Conservation (phyloP, 2,113 vertebrate species). For the Egretta garzetta region DNA sequence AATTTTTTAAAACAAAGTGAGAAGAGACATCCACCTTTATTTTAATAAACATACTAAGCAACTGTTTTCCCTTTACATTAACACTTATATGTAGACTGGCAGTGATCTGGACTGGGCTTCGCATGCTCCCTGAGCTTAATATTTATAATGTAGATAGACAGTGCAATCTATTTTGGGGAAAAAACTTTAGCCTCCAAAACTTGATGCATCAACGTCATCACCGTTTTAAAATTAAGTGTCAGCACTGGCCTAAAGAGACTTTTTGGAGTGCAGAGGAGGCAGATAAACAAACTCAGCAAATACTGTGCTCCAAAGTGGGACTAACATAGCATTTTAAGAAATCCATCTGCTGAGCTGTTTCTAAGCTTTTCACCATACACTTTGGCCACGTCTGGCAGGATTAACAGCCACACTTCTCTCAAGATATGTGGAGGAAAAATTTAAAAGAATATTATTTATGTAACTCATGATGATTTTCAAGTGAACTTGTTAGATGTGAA, state of each 20-base stretch:
- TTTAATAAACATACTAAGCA: background rate
- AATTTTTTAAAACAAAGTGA: background rate
- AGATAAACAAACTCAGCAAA: background rate
- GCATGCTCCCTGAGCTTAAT: background rate
- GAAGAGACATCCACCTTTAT: background rate
- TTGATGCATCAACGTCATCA: background rate
- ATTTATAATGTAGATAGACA: background rate
- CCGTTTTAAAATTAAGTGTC: background rate
- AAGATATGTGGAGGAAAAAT: rapidly evolving
- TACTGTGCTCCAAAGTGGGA: background rate
- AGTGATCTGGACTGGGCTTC: background rate
- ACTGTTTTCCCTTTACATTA: background rate
- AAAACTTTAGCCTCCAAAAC: background rate
- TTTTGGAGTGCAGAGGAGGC: background rate
- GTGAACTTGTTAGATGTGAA: background rate
- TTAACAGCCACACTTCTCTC: background rate
- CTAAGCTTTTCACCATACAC: background rate
- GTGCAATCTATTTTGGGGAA: background rate
- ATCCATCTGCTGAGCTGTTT: background rate
- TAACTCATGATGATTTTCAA: background rate
- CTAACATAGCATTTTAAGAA: background rate
- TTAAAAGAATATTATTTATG: background rate
- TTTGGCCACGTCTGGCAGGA: background rate
- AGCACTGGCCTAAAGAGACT: background rate
- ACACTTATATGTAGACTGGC: background rate